Evolutionary conservation across 2,113 vertebrate genomes (phyloP), one percentile per base, ranked within the genome.

Genomic region (Acanthisitta chloris): DNA sequence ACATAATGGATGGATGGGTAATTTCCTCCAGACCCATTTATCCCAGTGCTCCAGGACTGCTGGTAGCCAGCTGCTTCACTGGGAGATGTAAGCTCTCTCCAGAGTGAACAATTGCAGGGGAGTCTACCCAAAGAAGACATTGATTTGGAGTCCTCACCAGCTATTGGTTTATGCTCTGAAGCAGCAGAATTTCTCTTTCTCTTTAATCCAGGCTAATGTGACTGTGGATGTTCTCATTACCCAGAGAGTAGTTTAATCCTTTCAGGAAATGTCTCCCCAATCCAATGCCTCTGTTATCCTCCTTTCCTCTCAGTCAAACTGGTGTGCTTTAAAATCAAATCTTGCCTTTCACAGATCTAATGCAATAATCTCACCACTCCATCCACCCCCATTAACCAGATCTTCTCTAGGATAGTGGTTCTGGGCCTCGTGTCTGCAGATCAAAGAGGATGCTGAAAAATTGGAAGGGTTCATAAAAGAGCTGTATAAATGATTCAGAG

Each of bases 181-280:
- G 79, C 34, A 76, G 74, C 65, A 72, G 79, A 93, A 92, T 93
- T 92, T 88, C 55, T 92, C 82, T 86, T 66, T 86, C 61, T 70
- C 52, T 85, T 46, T 76, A 92, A 95, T 67, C 88, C n/a, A 2
- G 61, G 69, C 82, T 92, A 42, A 72, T 80, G 84, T 66, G 82
- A 64, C 55, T 66, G 61, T 81, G 79, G 66, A 76, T 90, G 79
- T 90, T 94, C 86, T 92, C 79, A 55, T 58, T 82, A 81, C 52
- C 55, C 46, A 88, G 70, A 70, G 38, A 85, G 74, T 72, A 90
- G 74, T 79, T 92, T 88, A 88, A 93, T 96, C 88, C 79, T 79
- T 79, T 79, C 54, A 92, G 72, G 86, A 94, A 86, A 88, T 52
- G 48, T 66, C 81, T 93, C 66, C 55, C 65, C 51, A 54, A 0